Conservation (phyloP, 2,888 invertebrate species). For the Chrysolina oricalcia region DNA sequence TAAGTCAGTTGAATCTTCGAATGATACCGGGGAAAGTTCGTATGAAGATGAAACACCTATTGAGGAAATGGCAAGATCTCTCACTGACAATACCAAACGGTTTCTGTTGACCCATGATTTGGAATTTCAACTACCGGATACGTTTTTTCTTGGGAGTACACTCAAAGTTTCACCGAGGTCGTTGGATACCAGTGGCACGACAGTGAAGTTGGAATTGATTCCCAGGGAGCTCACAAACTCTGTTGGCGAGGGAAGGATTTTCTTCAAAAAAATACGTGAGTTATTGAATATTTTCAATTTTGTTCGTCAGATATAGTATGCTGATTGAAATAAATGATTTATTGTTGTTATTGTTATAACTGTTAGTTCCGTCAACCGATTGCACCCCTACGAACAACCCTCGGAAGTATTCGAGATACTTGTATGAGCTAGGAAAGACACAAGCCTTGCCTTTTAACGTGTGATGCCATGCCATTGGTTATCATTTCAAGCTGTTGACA, state of each 20-base stretch:
- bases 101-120: constrained; percentile 87
- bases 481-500: no score
- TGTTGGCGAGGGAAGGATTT: constrained; percentile 73
- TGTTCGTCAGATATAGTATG: not conserved
- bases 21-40: constrained; percentile 71
- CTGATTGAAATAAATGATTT: not conserved
- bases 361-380: no score
- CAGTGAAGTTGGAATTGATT: constrained; percentile 83
- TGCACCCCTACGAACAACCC: no score
- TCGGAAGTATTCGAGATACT: no score
- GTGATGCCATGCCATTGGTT: no score
- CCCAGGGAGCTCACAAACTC: constrained; percentile 70
- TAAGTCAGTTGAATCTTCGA: constrained; percentile 57
- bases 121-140: constrained; percentile 81
- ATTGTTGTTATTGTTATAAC: not conserved
- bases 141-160: constrained; percentile 82
- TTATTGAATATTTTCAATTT: constrained; percentile 48
- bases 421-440: no score
- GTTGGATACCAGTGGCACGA: constrained; percentile 83
- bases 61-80: constrained; percentile 82
- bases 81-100: constrained; percentile 78
- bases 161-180: constrained; percentile 84
- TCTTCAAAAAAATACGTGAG: constrained; percentile 83
- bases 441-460: no score
- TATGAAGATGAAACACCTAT: constrained; percentile 74